Evolutionary conservation across 2,113 vertebrate species (phyloP).

Genomic region (Marcusenius ussheri): DNA sequence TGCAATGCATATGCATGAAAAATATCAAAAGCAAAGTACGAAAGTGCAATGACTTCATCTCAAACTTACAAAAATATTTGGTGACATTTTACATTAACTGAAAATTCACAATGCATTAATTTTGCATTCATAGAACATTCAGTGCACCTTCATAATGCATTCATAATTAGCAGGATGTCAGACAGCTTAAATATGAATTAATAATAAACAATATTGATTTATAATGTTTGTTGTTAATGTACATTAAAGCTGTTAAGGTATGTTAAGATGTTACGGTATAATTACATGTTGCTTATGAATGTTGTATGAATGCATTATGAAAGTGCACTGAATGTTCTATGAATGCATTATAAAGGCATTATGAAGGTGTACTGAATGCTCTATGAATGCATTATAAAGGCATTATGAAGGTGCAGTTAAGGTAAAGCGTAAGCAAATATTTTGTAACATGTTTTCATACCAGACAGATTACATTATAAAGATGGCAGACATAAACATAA

Average conservation of each 20-base stretch:
- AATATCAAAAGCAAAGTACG: background rate
- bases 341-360: too few species aligned
- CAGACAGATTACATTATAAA: background rate
- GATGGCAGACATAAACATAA: background rate
- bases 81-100: too few species aligned
- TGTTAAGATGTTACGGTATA: background rate
- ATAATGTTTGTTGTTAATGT: background rate
- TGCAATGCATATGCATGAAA: background rate
- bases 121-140: background rate
- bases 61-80: too few species aligned
- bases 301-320: background rate
- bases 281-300: background rate
- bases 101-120: too few species aligned
- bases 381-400: background rate
- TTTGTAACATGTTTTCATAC: background rate
- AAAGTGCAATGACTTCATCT: background rate
- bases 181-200: background rate
- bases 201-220: background rate
- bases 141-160: background rate
- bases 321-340: background rate
- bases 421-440: background rate
- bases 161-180: background rate
- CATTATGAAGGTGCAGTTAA: background rate
- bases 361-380: too few species aligned
- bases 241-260: background rate